A percentile compares a stretch with the other conserved stretches of the same genome.
Evolutionary conservation across 2,797 vertebrate genomes (phyloP).

Genomic region (Sebastes itinus): DNA sequence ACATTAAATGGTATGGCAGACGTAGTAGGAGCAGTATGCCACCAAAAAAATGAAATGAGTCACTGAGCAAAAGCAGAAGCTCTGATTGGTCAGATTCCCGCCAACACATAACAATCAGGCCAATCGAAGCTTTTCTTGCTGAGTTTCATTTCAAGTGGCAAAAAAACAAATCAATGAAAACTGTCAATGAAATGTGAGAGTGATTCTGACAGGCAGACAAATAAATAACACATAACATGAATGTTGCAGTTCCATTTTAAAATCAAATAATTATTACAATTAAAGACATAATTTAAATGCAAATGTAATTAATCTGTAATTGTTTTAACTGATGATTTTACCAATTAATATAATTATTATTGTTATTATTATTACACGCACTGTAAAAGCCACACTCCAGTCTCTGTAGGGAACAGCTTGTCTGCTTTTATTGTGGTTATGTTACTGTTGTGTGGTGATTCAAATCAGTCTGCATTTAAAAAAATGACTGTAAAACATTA

Average conservation of each 20-base stretch:
- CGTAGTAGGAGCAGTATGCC: background rate
- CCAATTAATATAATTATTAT: background rate
- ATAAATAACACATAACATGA: background rate
- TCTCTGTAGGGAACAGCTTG: background rate
- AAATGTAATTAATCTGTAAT: background rate
- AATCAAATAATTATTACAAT: background rate
- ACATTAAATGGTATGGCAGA: background rate
- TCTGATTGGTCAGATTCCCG: background rate
- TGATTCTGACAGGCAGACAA: background rate
- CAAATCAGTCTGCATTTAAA: too few species aligned
- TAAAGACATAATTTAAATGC: background rate
- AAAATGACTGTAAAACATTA: too few species aligned
- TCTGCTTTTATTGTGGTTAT: too few species aligned
- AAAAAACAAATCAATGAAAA: background rate
- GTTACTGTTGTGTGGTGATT: too few species aligned
- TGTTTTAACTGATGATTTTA: background rate
- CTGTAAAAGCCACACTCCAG: background rate
- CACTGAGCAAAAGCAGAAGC: background rate
- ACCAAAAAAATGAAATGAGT: too few species aligned
- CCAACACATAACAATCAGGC: background rate
- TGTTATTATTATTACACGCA: too few species aligned
- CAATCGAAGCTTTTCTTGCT: background rate
- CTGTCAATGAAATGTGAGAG: background rate
- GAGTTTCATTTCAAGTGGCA: background rate
- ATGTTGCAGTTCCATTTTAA: background rate